phyloP scores from a whole-genome alignment of 2,888 invertebrate genomes.

The Nomada hirtipes region DNA sequence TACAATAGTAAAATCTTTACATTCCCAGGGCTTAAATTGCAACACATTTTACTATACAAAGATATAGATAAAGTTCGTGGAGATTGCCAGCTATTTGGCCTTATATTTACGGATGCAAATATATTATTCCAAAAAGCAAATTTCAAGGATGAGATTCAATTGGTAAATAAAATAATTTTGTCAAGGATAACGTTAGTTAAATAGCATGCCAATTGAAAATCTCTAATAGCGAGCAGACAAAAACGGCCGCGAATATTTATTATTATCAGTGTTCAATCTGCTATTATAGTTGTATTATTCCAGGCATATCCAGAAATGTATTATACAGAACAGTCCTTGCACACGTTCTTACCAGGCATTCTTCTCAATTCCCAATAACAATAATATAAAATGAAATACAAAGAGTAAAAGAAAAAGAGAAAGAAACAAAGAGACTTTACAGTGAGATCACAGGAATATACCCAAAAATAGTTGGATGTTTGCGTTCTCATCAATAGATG shows the following conservation, averaged over 20 bases:
- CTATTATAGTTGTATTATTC: neutral
- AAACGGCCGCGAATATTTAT: too few relatives aligned
- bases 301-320: constrained; percentile 75
- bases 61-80: constrained; percentile 81
- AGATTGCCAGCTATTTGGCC: constrained; percentile 86
- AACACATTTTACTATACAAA: constrained; percentile 85
- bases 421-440: too few relatives aligned
- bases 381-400: constrained; percentile 5
- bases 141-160: constrained; percentile 82
- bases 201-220: neutral
- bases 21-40: constrained; percentile 85
- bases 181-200: neutral
- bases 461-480: neutral
- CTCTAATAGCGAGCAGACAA: neutral
- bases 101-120: constrained; percentile 80
- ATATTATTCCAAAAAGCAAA: constrained; percentile 83
- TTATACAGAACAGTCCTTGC: constrained; percentile 64
- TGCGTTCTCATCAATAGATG: neutral
- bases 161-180: constrained; percentile 81
- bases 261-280: neutral
- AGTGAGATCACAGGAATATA: too few relatives aligned
- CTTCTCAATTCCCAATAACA: constrained; percentile 52
- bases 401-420: neutral
- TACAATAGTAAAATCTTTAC: constrained; percentile 86
- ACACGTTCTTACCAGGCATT: constrained; percentile 72